phyloP scores from a whole-genome alignment of 2,113 vertebrate genomes.

The Gobiocypris rarus region DNA sequence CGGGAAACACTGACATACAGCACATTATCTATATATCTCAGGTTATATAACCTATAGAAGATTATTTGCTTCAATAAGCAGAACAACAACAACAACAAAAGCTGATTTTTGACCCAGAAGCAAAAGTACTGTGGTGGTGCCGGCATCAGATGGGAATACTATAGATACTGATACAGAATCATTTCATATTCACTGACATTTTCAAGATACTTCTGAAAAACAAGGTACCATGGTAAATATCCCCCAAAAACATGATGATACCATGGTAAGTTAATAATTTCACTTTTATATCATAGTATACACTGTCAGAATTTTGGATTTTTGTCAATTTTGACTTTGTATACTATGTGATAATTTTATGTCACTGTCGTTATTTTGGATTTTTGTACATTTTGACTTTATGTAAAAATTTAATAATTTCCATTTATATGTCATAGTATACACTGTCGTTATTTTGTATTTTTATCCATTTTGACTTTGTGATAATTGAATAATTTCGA shows the following conservation, averaged over 20 bases:
- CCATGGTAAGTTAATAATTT: background rate
- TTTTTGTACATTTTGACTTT: too few relatives aligned
- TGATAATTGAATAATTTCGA: too few relatives aligned
- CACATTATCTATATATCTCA: background rate
- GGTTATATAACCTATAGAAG: background rate
- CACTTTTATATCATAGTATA: too few relatives aligned
- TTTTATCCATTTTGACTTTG: too few relatives aligned
- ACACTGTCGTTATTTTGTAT: too few relatives aligned
- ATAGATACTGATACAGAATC: background rate
- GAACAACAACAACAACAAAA: background rate
- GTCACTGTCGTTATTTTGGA: too few relatives aligned
- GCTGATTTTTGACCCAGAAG: background rate
- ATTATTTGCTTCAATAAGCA: background rate
- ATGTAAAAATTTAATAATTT: too few relatives aligned
- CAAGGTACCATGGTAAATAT: background rate
- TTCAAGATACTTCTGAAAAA: background rate
- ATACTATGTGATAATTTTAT: too few relatives aligned
- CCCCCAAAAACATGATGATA: background rate
- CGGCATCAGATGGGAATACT: background rate
- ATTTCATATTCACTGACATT: background rate
- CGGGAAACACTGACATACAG: background rate
- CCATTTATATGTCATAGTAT: too few relatives aligned
- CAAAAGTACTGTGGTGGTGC: background rate
- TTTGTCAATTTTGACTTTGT: too few relatives aligned
- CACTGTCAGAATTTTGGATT: too few relatives aligned